Percentiles rank a stretch among this genome's conserved stretches.
Evolutionary conservation across 64 coral and sea anemone species (phyloP).

Genomic region (Stichodactyla helianthus): DNA sequence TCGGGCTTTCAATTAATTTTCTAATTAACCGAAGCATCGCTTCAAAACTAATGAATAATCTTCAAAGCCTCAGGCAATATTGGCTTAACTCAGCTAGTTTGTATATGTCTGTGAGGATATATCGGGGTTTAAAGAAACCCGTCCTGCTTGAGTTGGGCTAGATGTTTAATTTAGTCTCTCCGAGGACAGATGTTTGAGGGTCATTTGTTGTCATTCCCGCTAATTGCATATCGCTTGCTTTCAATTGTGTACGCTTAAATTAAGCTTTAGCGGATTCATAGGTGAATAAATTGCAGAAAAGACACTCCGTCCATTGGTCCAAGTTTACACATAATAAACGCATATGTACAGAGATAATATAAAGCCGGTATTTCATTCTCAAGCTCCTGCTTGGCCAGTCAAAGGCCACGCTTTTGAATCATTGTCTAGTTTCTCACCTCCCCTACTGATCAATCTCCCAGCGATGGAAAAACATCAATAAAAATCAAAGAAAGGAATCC

Average conservation of each 20-base stretch:
- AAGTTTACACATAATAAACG: neutral
- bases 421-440: neutral
- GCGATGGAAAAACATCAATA: slow-evolving; percentile 13
- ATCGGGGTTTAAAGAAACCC: neutral
- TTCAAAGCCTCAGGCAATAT: slow-evolving; percentile 69
- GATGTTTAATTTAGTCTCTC: slow-evolving; percentile 75
- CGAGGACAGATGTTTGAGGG: slow-evolving; percentile 73
- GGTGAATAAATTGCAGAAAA: slow-evolving; percentile 71
- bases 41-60: slow-evolving; percentile 80
- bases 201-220: slow-evolving; percentile 73
- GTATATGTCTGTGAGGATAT: slow-evolving; percentile 32
- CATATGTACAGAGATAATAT: neutral
- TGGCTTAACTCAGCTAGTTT: slow-evolving; percentile 37
- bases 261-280: slow-evolving; percentile 77
- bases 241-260: slow-evolving; percentile 82
- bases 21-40: slow-evolving; percentile 77
- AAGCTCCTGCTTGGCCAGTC: neutral
- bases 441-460: slow-evolving; percentile 5
- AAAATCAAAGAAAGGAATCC: neutral
- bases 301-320: slow-evolving; percentile 2
- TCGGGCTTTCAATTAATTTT: slow-evolving; percentile 88
- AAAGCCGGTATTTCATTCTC: neutral
- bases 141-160: slow-evolving; percentile 48
- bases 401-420: neutral
- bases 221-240: slow-evolving; percentile 95